Evolutionary conservation across 2,113 vertebrate species (phyloP).

Genomic region (Asarcornis scutulata): DNA sequence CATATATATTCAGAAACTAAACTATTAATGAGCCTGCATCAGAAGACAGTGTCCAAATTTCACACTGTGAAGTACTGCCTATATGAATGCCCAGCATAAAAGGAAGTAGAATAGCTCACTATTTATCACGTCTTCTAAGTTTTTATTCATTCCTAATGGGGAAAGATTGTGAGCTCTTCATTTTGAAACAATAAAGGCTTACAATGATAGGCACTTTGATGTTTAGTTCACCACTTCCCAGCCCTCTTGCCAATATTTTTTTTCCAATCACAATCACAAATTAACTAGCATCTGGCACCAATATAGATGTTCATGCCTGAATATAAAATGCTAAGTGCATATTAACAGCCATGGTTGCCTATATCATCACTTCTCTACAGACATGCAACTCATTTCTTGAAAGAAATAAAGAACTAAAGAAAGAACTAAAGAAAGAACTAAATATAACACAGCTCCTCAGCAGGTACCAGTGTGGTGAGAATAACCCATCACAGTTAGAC

Average conservation of each 20-base stretch:
- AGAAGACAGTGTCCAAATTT: neutral
- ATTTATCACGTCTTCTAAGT: neutral
- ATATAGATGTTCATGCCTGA: neutral
- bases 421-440: neutral
- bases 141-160: neutral
- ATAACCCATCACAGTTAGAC: neutral
- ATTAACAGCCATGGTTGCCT: neutral
- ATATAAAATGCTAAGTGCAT: neutral
- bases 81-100: neutral
- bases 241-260: neutral
- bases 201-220: neutral
- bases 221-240: neutral
- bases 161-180: neutral
- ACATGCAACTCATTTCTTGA: neutral
- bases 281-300: neutral
- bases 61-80: neutral
- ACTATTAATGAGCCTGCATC: neutral
- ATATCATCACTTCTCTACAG: neutral
- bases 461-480: constrained; percentile 1
- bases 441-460: constrained; percentile 33
- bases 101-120: neutral
- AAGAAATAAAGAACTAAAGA: neutral
- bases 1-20: neutral
- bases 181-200: neutral
- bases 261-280: neutral